phyloP scores from a whole-genome alignment of 2,113 vertebrate genomes.

The Cyanoderma ruficeps region DNA sequence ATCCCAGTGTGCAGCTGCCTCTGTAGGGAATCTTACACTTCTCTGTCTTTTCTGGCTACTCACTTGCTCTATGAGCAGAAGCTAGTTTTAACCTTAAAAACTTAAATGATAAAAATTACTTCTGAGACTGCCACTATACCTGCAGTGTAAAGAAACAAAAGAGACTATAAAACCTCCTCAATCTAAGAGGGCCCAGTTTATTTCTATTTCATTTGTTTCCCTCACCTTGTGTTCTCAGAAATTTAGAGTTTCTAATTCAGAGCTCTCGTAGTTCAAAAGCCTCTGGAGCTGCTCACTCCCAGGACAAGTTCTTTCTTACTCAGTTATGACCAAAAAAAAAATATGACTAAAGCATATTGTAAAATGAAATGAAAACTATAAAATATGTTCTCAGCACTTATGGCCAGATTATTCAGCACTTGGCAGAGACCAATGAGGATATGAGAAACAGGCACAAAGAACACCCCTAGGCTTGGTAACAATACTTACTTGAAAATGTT shows the following conservation, averaged over 20 bases:
- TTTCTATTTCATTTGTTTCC: neutral
- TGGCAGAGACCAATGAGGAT: neutral
- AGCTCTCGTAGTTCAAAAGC: neutral
- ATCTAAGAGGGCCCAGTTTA: neutral
- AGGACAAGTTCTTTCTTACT: neutral
- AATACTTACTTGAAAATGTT: neutral
- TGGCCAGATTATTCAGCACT: slow-evolving; percentile 37
- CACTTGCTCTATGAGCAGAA: neutral
- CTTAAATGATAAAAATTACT: neutral
- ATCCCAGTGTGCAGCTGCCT: neutral
- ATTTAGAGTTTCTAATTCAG: neutral
- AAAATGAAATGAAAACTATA: slow-evolving; percentile 35
- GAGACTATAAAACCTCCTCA: neutral
- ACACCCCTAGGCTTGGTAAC: neutral
- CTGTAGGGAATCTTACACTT: neutral
- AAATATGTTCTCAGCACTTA: slow-evolving; percentile 24
- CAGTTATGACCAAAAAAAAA: neutral
- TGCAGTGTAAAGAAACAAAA: neutral
- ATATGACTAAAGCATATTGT: neutral
- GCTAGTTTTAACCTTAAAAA: neutral
- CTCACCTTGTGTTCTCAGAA: neutral
- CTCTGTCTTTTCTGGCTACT: neutral
- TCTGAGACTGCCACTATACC: neutral
- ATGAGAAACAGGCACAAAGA: slow-evolving; percentile 1
- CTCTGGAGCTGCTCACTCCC: neutral